A percentile compares a stretch with the other conserved stretches of the same genome.
These are phyloP conservation scores for Uropsilus gracilis DNA, from an alignment of 2,113 vertebrate genomes.

Conservation along the genomic window DNA sequence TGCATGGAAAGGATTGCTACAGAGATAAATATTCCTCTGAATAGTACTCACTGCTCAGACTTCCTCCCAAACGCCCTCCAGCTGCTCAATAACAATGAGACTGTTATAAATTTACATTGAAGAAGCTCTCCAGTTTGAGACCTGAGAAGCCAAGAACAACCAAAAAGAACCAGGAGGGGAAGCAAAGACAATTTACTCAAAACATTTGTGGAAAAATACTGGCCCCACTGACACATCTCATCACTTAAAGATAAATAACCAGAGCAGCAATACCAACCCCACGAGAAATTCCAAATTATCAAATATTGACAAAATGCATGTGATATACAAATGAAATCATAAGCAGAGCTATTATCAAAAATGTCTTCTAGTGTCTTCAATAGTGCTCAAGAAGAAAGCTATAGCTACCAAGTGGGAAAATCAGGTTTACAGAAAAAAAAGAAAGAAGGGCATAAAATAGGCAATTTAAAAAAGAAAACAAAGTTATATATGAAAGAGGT, in stretches of 20 bases:
- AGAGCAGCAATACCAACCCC: background rate
- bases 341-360: background rate
- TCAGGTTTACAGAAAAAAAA: background rate
- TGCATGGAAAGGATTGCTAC: conserved; percentile 70
- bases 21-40: conserved; percentile 74
- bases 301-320: conserved; percentile 30
- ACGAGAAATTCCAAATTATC: background rate
- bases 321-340: background rate
- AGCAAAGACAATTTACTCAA: conserved; percentile 73
- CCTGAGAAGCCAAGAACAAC: conserved; percentile 78
- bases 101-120: conserved; percentile 62
- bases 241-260: conserved; percentile 32
- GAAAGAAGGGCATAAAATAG: background rate
- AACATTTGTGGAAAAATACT: conserved; percentile 78
- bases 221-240: conserved; percentile 24
- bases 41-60: conserved; percentile 19
- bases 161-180: conserved; percentile 68
- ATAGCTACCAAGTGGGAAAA: background rate
- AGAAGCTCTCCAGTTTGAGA: conserved; percentile 65
- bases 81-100: conserved; percentile 74
- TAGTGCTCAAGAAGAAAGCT: background rate
- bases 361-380: background rate
- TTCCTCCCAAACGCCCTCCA: conserved; percentile 73
- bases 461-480: background rate
- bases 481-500: background rate